Percentiles rank a stretch among this genome's conserved stretches.
These are phyloP conservation scores for Ethmia dodecea DNA, from an alignment of 2,888 invertebrate genomes.

Conservation along the genomic window DNA sequence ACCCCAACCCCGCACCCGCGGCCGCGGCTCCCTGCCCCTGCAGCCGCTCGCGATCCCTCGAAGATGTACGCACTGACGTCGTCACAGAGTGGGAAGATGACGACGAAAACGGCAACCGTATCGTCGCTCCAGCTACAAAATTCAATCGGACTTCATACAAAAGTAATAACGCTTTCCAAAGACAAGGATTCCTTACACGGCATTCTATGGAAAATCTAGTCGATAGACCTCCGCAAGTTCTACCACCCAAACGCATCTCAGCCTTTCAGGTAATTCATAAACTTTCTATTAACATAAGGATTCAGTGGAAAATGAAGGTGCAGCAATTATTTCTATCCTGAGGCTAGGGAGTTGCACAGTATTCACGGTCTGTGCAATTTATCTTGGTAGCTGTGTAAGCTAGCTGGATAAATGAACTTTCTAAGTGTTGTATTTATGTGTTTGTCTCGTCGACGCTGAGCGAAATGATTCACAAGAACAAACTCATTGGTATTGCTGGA, in stretches of 20 bases:
- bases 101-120: conserved; percentile 80
- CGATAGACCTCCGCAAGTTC: conserved; percentile 70
- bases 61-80: conserved; percentile 83
- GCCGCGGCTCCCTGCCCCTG: conserved; percentile 79
- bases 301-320: conserved; percentile 38
- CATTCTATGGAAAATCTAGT: conserved; percentile 85
- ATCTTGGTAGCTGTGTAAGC: no score
- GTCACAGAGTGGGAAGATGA: conserved; percentile 81
- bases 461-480: conserved; percentile 42
- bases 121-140: conserved; percentile 70
- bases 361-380: no score
- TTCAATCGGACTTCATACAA: conserved; percentile 63
- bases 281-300: conserved; percentile 52
- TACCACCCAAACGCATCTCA: conserved; percentile 71
- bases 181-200: conserved; percentile 73
- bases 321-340: conserved; percentile 29
- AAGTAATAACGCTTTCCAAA: conserved; percentile 52
- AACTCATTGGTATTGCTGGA: conserved; percentile 29
- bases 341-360: conserved; percentile 23
- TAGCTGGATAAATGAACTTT: conserved; percentile 38
- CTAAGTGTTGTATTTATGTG: conserved; percentile 45
- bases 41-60: conserved; percentile 82
- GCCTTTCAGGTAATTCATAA: conserved; percentile 73
- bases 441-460: conserved; percentile 44
- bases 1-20: conserved; percentile 41